A percentile compares a stretch with the other conserved stretches of the same genome.
phyloP scores from a whole-genome alignment of 2,113 vertebrate genomes.

The Nicator chloris region DNA sequence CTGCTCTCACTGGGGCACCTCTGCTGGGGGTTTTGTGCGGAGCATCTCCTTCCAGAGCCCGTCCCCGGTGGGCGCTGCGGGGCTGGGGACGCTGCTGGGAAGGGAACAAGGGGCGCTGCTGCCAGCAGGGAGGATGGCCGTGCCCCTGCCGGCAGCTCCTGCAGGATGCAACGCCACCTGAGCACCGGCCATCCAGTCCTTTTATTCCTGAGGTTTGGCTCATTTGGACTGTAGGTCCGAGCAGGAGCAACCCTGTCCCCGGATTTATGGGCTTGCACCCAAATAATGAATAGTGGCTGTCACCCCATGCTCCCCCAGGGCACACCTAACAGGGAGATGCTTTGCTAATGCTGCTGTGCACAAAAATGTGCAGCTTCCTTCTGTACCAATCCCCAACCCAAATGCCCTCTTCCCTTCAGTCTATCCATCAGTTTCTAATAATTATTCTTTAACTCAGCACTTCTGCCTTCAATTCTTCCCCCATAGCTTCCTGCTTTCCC shows the following conservation, averaged over 20 bases:
- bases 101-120: not conserved
- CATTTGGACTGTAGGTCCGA: not conserved
- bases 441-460: constrained; percentile 37
- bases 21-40: not conserved
- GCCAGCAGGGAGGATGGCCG: not conserved
- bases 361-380: not conserved
- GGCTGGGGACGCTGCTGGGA: not conserved
- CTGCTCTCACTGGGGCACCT: not conserved
- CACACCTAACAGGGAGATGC: not conserved
- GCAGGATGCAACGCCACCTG: fast-evolving
- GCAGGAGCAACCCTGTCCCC: not conserved
- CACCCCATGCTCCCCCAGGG: not conserved
- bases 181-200: not conserved
- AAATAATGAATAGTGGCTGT: fast-evolving
- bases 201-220: not conserved
- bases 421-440: not conserved
- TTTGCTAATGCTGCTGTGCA: not conserved
- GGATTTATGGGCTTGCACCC: not conserved
- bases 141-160: not conserved
- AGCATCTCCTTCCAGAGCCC: not conserved
- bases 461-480: constrained; percentile 32
- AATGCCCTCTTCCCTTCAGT: not conserved
- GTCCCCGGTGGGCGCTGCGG: not conserved
- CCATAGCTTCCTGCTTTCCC: not conserved
- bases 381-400: not conserved